Base-by-base conservation (phyloP, 2,113 vertebrate genomes). In the Puntigrus tetrazona region DNA sequence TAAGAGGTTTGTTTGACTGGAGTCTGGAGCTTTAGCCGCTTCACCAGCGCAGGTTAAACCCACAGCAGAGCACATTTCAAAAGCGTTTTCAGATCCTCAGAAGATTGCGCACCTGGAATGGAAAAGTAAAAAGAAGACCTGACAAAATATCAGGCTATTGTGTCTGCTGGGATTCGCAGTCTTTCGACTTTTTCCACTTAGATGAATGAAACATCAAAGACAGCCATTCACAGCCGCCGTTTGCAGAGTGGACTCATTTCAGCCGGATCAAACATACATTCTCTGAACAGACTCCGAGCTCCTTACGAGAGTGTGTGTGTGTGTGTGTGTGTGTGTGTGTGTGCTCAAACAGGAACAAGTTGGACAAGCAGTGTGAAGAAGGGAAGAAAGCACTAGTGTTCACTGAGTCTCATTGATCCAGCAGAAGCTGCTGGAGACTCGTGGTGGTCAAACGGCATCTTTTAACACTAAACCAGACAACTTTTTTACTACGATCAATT, bases 131-230 rank as follows among this genome's bases (percentile, higher is more conserved):
- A 43, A 63, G 78, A 45, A 29, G 78, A 80, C 11, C 78, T 65
- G 78, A 65, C 38, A 65, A 45, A 65, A 80, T 80, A 43, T 47
- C 36, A 18, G n/a, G 45, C 14, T 31, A 65, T 65, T 80, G 78
- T 80, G 78, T 65, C 57, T 3, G 59, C 1, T 22, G 78, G 20
- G 78, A 80, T 47, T 47, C 34, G 16, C 38, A 43, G 78, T 31
- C 13, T 47, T 41, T 75, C 1, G 16, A 65, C 16, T 43, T 80
- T 22, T 78, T 65, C 16, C 59, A 31, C 4, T 31, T 10, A 14
- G 38, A 80, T 80, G 59, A 80, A 80, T 80, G 59, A 80, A 65
- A 45, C 38, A 47, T 80, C 59, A 80, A 65, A 80, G 41, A 7
- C 13, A 41, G 16, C 18, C 75, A 36, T 57, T 77, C 75, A 57